Conservation (phyloP, 2,888 invertebrate genomes). For the Rhaphigaster nebulosa region DNA sequence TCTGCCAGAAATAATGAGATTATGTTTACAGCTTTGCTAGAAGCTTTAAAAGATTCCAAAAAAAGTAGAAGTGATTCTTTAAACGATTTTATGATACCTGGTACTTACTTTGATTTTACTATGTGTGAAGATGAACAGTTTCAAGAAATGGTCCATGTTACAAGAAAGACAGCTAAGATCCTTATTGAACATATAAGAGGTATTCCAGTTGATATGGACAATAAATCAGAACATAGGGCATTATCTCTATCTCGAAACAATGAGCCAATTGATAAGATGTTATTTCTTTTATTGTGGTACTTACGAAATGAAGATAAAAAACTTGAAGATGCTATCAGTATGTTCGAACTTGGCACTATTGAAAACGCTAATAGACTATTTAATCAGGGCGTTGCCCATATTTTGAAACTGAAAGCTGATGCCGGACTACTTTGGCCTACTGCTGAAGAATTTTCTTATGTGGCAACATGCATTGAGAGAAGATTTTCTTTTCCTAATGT, state of each 20-base stretch:
- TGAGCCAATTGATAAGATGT: slow-evolving; percentile 33
- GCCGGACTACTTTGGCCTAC: slow-evolving; percentile 30
- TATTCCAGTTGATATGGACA: slow-evolving; percentile 31
- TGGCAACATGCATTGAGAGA: background rate
- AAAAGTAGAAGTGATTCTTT: background rate
- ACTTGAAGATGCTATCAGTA: background rate
- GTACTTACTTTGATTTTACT: slow-evolving; percentile 22
- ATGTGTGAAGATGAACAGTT: slow-evolving; percentile 43
- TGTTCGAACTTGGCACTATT: slow-evolving; percentile 3
- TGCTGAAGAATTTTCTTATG: background rate
- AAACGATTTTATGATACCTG: background rate
- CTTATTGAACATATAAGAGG: slow-evolving; percentile 38
- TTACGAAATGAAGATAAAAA: slow-evolving; percentile 18
- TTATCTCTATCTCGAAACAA: background rate
- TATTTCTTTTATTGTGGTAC: slow-evolving; percentile 25
- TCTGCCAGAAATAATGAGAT: slow-evolving; percentile 8
- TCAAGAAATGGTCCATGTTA: slow-evolving; percentile 32
- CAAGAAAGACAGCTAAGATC: slow-evolving; percentile 22
- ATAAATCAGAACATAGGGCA: background rate
- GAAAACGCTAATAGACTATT: background rate
- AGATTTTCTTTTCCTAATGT: slow-evolving; percentile 1
- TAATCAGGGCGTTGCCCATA: background rate
- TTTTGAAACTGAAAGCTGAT: slow-evolving; percentile 6
- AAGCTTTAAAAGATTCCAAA: background rate
- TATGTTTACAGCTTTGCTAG: background rate